phyloP scores from a whole-genome alignment of 2,113 vertebrate genomes.

The Gambusia affinis region DNA sequence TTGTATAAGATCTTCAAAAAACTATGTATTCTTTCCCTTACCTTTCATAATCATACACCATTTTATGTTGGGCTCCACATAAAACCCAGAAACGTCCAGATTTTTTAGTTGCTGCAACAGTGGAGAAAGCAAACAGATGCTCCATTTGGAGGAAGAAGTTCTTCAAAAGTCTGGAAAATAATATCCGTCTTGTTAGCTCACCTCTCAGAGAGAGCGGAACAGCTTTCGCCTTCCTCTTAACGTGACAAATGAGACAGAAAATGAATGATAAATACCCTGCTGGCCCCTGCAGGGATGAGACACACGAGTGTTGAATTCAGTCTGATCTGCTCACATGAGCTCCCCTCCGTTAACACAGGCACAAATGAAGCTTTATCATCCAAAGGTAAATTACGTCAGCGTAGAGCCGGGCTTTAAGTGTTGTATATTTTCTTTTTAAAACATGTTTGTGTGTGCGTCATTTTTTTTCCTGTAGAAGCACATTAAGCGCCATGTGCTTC shows the following conservation, averaged over 20 bases:
- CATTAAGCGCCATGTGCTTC: too few species aligned
- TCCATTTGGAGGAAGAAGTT: slow-evolving; percentile 13
- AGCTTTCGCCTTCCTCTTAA: slow-evolving; percentile 8
- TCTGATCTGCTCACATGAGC: slow-evolving; percentile 47
- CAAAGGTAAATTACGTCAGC: slow-evolving; percentile 75
- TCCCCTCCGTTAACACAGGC: slow-evolving; percentile 46
- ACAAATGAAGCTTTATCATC: slow-evolving; percentile 74
- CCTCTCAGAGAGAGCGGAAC: slow-evolving; percentile 35
- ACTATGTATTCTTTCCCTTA: too few species aligned
- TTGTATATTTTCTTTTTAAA: slow-evolving; percentile 9
- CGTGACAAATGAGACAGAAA: slow-evolving; percentile 48
- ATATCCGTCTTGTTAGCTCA: slow-evolving; percentile 9
- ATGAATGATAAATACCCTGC: slow-evolving; percentile 31
- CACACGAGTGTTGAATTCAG: slow-evolving; percentile 51
- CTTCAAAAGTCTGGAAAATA: slow-evolving; percentile 22
- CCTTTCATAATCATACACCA: too few species aligned
- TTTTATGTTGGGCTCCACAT: too few species aligned
- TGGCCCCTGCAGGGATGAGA: slow-evolving; percentile 14
- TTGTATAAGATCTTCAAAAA: too few species aligned
- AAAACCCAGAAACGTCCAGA: not conserved
- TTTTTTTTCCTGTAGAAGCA: slow-evolving; percentile 49
- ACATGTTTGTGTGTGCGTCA: slow-evolving; percentile 31
- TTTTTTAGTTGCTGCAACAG: not conserved
- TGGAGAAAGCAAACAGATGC: slow-evolving; percentile 2
- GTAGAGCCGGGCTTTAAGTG: slow-evolving; percentile 54